These are phyloP conservation scores for Chlamydotis undulata DNA, from an alignment of 2,113 vertebrate genomes.

Conservation along the genomic window DNA sequence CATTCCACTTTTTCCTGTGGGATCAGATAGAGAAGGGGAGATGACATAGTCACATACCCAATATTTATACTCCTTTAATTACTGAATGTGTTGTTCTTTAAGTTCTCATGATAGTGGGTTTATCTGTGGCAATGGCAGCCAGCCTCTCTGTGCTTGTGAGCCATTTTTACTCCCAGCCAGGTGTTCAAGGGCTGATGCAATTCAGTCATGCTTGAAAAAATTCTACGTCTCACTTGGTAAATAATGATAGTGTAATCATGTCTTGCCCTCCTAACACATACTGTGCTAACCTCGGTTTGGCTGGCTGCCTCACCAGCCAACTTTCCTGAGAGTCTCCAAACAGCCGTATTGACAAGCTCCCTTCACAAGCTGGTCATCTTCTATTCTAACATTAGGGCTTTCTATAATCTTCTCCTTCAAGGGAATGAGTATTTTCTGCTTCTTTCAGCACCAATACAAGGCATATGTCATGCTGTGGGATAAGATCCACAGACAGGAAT, in stretches of 20 bases:
- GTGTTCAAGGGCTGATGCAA: background rate
- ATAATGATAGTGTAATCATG: background rate
- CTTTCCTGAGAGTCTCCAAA: background rate
- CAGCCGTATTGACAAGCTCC: background rate
- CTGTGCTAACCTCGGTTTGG: background rate
- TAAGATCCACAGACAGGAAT: background rate
- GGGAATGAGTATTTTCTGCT: background rate
- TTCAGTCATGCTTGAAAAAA: conserved; percentile 1
- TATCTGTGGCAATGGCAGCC: background rate
- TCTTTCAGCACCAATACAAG: background rate
- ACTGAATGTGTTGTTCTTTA: background rate
- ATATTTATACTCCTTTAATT: conserved; percentile 5
- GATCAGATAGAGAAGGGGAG: background rate
- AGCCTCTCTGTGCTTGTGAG: background rate
- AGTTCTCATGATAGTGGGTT: background rate
- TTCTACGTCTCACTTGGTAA: background rate
- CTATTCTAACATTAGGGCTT: background rate
- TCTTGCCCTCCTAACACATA: background rate
- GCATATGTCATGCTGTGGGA: background rate
- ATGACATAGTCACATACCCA: background rate
- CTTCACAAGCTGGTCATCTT: background rate
- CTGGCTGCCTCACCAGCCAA: background rate
- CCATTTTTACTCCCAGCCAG: background rate
- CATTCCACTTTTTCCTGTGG: background rate
- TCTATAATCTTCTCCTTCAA: background rate